Conservation (phyloP, 2,888 invertebrate species). For the Apamea monoglypha region DNA sequence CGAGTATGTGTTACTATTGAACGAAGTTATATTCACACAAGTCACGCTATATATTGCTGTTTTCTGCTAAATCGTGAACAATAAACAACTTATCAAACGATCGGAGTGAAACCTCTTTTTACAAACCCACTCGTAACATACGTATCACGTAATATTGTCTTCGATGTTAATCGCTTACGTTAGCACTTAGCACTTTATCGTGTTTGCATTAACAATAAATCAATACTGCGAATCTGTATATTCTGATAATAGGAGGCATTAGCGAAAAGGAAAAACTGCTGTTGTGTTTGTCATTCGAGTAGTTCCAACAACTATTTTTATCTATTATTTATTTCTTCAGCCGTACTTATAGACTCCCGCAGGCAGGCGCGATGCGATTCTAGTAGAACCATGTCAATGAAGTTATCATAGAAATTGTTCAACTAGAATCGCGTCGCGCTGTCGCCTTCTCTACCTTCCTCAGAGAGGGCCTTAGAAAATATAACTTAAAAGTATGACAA, state of each 20-base stretch:
- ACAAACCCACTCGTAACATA: constrained; percentile 24
- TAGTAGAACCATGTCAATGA: too few species aligned
- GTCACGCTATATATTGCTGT: neutral
- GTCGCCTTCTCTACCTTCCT: too few species aligned
- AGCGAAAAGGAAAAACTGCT: neutral
- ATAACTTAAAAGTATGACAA: too few species aligned
- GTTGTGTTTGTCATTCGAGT: neutral
- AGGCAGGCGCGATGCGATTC: too few species aligned
- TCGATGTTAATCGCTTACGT: constrained; percentile 45
- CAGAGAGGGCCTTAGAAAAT: too few species aligned
- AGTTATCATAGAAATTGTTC: too few species aligned
- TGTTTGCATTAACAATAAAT: constrained; percentile 29
- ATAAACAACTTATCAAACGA: constrained; percentile 33
- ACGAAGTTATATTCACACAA: neutral
- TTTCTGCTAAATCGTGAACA: constrained; percentile 41
- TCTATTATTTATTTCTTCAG: too few species aligned
- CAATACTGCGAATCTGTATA: constrained; percentile 6
- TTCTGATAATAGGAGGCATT: neutral
- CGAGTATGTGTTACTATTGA: neutral
- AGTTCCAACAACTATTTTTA: too few species aligned
- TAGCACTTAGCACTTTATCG: constrained; percentile 40
- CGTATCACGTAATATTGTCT: constrained; percentile 33
- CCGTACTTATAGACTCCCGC: too few species aligned
- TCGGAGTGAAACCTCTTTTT: constrained; percentile 38
- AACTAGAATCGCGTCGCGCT: too few species aligned